phyloP scores from a whole-genome alignment of 2,797 vertebrate genomes.

The Rhyacichthys aspro region DNA sequence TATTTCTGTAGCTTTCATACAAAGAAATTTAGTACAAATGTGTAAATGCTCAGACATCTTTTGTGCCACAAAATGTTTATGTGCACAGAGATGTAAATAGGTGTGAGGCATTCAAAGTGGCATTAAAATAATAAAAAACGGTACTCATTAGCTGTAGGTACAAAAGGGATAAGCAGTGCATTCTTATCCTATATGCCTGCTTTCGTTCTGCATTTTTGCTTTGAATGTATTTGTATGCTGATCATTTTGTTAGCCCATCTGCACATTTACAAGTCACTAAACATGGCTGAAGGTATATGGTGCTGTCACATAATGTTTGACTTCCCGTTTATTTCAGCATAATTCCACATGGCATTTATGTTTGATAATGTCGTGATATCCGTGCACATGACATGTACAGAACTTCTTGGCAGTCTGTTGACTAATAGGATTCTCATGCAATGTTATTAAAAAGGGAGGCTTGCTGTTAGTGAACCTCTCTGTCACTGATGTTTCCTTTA shows the following conservation, averaged over 20 bases:
- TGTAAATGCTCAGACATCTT: neutral
- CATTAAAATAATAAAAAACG: constrained; percentile 8
- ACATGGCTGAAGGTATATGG: neutral
- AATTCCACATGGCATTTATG: neutral
- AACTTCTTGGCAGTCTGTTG: too few species aligned
- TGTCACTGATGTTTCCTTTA: too few species aligned
- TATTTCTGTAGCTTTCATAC: neutral
- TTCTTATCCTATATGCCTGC: too few species aligned
- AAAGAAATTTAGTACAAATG: neutral
- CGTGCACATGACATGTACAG: too few species aligned
- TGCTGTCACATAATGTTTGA: neutral
- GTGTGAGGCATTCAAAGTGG: constrained; percentile 1
- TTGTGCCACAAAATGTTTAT: constrained; percentile 1
- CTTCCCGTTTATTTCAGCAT: too few species aligned
- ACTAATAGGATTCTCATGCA: too few species aligned
- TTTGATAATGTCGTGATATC: neutral
- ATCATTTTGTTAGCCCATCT: neutral
- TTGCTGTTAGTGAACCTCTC: too few species aligned
- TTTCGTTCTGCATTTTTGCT: too few species aligned
- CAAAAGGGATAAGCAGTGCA: neutral
- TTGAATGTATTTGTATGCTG: too few species aligned
- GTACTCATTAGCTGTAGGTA: neutral
- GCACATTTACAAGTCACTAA: neutral
- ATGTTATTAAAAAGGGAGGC: too few species aligned
- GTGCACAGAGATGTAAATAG: neutral